Evolutionary conservation across 2,888 invertebrate species (phyloP), one percentile per base, ranked within the genome.

Genomic region (Melieria omissa): DNA sequence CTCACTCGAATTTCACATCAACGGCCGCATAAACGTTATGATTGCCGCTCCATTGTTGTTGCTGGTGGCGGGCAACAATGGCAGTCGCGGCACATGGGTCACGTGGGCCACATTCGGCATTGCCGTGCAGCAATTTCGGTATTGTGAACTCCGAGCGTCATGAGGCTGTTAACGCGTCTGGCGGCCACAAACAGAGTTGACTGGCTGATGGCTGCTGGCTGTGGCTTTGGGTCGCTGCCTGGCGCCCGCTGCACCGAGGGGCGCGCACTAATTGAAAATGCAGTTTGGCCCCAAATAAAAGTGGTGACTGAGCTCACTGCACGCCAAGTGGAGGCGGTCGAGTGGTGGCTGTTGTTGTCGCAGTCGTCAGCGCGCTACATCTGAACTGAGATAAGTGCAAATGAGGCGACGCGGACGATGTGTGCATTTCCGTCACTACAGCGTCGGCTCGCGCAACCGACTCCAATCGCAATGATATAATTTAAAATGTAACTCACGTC

Each of bases 181-280:
- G 29, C 29, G 29, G 29, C 29, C 29, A 29, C 29, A 29, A 29
- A 29, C 29, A 29, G 29, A 29, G 29, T 3, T 16, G 16, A 2
- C 16, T 16, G 16, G 16, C 2, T 1, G 16, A 1, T 16, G n/a
- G n/a, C 52, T 5, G 52, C 52, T 52, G 52, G 10, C 52, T 52
- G n/a, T n/a, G n/a, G n/a, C n/a, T 16, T 16, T 16, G 16, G 16
- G 52, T 5, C n/a, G 29, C 4, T 29, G 61, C 14, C 64, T 72
- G 72, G 72, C 72, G 72, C 72, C 72, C 65, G 57, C 55, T 8
- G 42, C 71, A 55, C 66, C 16, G 46, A 64, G 68, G 60, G 29
- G 29, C 29, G 65, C 68, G 44, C 16, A 58, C 68, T 72, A 65
- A 72, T 72, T 72, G 72, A 65, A 41, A 68, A 72, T 72, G 72